A percentile compares a stretch with the other conserved stretches of the same genome.
These are phyloP conservation scores for Hypotaenidia philippensis DNA, from an alignment of 2,797 vertebrate species.

Conservation along the genomic window DNA sequence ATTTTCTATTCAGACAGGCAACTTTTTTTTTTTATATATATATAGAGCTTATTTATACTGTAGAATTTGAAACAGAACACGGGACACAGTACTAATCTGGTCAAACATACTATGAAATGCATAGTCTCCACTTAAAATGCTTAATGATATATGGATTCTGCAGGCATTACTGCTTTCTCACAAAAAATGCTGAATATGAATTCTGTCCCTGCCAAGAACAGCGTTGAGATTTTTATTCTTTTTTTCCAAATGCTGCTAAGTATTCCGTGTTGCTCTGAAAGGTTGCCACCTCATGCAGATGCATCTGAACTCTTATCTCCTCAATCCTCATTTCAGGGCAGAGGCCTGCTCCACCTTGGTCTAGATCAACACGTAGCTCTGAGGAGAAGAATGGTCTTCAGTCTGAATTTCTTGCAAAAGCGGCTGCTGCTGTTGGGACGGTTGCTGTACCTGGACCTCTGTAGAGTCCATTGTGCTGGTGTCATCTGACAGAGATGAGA, in stretches of 20 bases:
- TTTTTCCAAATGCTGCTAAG: constrained; percentile 76
- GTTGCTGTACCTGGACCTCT: constrained; percentile 78
- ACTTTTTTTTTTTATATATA: constrained; percentile 81
- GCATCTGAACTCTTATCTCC: constrained; percentile 74
- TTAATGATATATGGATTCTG: constrained; percentile 73
- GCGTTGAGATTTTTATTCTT: constrained; percentile 72
- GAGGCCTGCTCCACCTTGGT: constrained; percentile 87
- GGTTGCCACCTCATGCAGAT: constrained; percentile 90
- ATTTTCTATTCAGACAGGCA: constrained; percentile 89
- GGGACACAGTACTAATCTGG: constrained; percentile 88
- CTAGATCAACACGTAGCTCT: constrained; percentile 89
- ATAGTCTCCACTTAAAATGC: constrained; percentile 83
- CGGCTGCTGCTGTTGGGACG: constrained; percentile 74
- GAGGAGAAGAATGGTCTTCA: constrained; percentile 82
- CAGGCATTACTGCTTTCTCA: constrained; percentile 84
- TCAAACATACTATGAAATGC: constrained; percentile 88
- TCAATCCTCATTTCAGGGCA: constrained; percentile 67
- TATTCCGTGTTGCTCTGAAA: constrained; percentile 74
- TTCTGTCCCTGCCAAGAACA: constrained; percentile 85
- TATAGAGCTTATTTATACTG: constrained; percentile 96
- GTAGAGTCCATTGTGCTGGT: constrained; percentile 89
- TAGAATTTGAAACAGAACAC: constrained; percentile 89
- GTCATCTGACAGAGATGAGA: constrained; percentile 82
- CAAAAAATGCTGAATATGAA: constrained; percentile 72
- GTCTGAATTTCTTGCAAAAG: constrained; percentile 77